A percentile compares a stretch with the other conserved stretches of the same genome.
Conservation (phyloP, 2,113 vertebrate genomes). For the Gambusia affinis region DNA sequence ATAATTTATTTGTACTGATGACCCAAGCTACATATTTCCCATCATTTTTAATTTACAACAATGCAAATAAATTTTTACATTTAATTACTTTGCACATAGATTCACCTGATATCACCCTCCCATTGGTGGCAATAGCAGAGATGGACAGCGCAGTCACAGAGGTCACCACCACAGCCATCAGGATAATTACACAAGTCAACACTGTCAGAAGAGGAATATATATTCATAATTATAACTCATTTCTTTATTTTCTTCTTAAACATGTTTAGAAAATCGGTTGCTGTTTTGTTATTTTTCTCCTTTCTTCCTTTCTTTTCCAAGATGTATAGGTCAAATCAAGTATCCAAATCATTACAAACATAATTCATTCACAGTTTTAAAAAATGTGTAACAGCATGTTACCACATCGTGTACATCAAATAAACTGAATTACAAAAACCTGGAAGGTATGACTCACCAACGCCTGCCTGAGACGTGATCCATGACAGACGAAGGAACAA, state of each 20-base stretch:
- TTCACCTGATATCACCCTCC: constrained; percentile 80
- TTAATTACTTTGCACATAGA: not conserved
- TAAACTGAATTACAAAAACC: not conserved
- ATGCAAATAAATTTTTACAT: not conserved
- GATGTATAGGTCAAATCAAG: not conserved
- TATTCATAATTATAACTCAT: not conserved
- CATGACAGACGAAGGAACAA: constrained; percentile 77
- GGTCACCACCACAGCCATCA: constrained; percentile 77
- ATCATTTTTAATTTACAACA: not conserved
- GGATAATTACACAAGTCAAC: constrained; percentile 79
- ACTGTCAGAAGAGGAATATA: constrained; percentile 52
- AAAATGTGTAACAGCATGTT: not conserved
- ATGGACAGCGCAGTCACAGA: constrained; percentile 77
- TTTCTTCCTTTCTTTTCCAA: not conserved
- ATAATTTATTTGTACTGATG: not conserved
- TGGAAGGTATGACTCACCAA: constrained; percentile 59
- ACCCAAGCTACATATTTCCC: not conserved
- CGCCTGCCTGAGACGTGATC: constrained; percentile 80
- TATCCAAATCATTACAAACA: not conserved
- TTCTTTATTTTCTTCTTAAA: not conserved
- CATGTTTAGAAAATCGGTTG: not conserved
- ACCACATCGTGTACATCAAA: not conserved
- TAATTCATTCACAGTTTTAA: not conserved
- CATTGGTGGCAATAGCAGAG: constrained; percentile 81
- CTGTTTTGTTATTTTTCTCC: not conserved